Evolutionary conservation across 2,888 invertebrate species (phyloP).

Genomic region (Xanthia icteritia): DNA sequence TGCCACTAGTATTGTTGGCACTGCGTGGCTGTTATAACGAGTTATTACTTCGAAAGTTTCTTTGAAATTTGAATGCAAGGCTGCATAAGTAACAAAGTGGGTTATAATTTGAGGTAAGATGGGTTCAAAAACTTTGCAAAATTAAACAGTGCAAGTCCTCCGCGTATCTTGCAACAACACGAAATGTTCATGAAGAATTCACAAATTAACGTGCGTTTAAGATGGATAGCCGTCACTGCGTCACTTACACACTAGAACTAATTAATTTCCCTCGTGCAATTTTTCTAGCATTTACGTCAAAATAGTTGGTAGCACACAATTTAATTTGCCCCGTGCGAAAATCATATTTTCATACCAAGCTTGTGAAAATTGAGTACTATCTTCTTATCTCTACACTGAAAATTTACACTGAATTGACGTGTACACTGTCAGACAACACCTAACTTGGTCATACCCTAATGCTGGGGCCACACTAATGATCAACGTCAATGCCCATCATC

Average conservation of each 20-base stretch:
- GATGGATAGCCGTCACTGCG: constrained; percentile 14
- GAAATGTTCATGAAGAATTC: constrained; percentile 1
- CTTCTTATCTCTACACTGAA: background rate
- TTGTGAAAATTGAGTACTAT: background rate
- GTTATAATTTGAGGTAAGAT: constrained; percentile 25
- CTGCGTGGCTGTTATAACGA: constrained; percentile 10
- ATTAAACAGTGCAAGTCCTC: background rate
- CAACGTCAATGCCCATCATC: too few species aligned
- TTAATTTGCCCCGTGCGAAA: background rate
- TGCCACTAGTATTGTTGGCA: constrained; percentile 40
- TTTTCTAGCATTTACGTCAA: background rate
- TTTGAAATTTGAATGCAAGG: constrained; percentile 39
- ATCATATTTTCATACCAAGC: background rate
- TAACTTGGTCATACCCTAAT: too few species aligned
- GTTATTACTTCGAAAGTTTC: constrained; percentile 38
- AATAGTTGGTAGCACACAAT: background rate
- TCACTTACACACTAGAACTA: constrained; percentile 2
- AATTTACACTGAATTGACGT: background rate
- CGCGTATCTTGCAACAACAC: background rate
- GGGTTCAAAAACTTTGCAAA: background rate
- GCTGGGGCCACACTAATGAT: too few species aligned
- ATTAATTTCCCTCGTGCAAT: constrained; percentile 10
- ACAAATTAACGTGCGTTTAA: constrained; percentile 12
- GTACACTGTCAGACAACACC: background rate
- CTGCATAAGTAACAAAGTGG: constrained; percentile 38